Evolutionary conservation across 2,797 vertebrate species (phyloP).

Genomic region (Coreius guichenoti): DNA sequence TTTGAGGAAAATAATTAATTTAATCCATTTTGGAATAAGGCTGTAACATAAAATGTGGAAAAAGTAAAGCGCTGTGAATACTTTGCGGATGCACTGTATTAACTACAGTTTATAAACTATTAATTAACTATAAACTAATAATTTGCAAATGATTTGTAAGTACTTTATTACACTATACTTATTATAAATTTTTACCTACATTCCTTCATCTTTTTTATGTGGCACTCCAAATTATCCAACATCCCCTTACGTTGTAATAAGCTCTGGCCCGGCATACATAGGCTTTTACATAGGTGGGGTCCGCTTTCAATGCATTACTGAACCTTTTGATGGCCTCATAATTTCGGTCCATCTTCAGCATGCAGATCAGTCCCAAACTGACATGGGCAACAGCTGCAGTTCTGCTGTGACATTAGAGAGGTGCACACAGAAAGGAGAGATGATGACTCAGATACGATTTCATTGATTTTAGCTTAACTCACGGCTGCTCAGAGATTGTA

Average conservation of each 20-base stretch:
- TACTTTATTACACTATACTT: too few relatives aligned
- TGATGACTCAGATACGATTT: not conserved
- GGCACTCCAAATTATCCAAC: not conserved
- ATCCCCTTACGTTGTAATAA: slow-evolving; percentile 74
- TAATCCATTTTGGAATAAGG: too few relatives aligned
- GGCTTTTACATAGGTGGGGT: slow-evolving; percentile 72
- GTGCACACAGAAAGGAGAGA: slow-evolving; percentile 50
- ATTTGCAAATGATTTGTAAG: too few relatives aligned
- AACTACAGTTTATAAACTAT: too few relatives aligned
- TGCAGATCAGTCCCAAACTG: slow-evolving; percentile 80
- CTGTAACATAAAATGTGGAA: too few relatives aligned
- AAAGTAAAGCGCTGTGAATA: too few relatives aligned
- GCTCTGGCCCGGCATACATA: slow-evolving; percentile 78
- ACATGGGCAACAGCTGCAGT: slow-evolving; percentile 70
- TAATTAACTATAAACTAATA: too few relatives aligned
- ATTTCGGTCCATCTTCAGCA: slow-evolving; percentile 73
- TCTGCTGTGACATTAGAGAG: slow-evolving; percentile 63
- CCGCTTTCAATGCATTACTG: slow-evolving; percentile 73
- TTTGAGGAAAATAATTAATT: too few relatives aligned
- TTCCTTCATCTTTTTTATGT: not conserved
- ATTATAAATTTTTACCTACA: too few relatives aligned
- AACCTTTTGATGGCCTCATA: slow-evolving; percentile 76
- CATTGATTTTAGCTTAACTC: not conserved
- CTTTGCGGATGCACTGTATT: too few relatives aligned
- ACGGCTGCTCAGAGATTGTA: not conserved